Percentiles rank a stretch among this genome's conserved stretches.
Evolutionary conservation across 2,888 invertebrate species (phyloP).

Genomic region (Lepeophtheirus nordmannii): DNA sequence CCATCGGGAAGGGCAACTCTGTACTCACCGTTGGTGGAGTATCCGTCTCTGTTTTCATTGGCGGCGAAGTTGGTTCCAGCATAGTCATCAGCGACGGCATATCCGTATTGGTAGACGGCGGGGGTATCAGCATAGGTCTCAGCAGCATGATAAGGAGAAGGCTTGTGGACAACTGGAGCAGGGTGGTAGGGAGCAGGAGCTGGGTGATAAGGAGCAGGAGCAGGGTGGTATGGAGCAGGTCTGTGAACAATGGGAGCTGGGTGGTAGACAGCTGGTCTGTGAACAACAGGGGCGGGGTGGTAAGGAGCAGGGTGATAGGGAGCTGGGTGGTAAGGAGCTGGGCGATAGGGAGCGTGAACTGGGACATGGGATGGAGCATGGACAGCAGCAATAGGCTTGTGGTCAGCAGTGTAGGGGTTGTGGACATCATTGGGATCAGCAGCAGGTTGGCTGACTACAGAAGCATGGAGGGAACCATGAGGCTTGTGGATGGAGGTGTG

Average conservation of each 20-base stretch:
- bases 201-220: not conserved
- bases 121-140: not conserved
- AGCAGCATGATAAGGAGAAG: slow-evolving; percentile 7
- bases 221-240: slow-evolving; percentile 1
- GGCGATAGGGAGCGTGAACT: not conserved
- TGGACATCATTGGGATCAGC: slow-evolving; percentile 7
- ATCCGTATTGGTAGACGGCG: slow-evolving; percentile 13
- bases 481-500: slow-evolving; percentile 9
- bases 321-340: slow-evolving; percentile 11
- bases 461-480: slow-evolving; percentile 6
- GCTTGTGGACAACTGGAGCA: not conserved
- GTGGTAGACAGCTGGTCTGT: not conserved
- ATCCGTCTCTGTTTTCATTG: slow-evolving; percentile 5
- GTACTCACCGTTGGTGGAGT: slow-evolving; percentile 13
- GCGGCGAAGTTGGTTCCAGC: slow-evolving; percentile 5
- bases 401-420: slow-evolving; percentile 7
- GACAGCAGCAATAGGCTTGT: slow-evolving; percentile 5
- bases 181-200: slow-evolving; percentile 6
- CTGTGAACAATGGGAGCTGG: slow-evolving; percentile 1
- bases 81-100: slow-evolving; percentile 9
- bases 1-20: slow-evolving; percentile 11
- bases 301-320: slow-evolving; percentile 9
- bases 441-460: slow-evolving; percentile 5
- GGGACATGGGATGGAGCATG: not conserved
- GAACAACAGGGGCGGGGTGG: not conserved